These are phyloP conservation scores for Hemibagrus guttatus DNA, from an alignment of 2,797 vertebrate species.

Conservation along the genomic window DNA sequence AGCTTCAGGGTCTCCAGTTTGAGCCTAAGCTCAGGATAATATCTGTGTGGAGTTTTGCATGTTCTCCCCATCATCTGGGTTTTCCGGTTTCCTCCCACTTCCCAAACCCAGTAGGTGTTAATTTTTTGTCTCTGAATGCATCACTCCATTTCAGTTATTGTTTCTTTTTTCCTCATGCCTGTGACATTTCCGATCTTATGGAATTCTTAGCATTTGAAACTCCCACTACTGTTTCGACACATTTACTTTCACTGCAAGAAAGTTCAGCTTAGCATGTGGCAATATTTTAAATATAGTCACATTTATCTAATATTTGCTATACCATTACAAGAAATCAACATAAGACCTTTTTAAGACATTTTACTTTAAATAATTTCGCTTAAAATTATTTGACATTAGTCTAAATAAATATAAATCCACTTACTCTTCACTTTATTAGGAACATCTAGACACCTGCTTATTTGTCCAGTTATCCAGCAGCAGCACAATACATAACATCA, in stretches of 20 bases:
- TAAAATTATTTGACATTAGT: no score
- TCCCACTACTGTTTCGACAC: background rate
- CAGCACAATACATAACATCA: no score
- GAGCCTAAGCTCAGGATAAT: background rate
- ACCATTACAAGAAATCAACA: background rate
- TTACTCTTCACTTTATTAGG: no score
- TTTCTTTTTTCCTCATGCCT: background rate
- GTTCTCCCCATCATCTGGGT: background rate
- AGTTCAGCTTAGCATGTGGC: background rate
- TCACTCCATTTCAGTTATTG: background rate
- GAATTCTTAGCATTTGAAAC: background rate
- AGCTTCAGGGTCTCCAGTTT: background rate
- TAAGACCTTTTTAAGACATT: background rate
- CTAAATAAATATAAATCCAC: no score
- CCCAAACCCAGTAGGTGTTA: background rate
- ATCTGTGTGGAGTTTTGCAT: background rate
- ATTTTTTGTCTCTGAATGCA: background rate
- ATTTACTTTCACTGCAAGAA: background rate
- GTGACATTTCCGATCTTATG: background rate
- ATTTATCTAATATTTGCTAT: background rate
- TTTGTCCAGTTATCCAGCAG: no score
- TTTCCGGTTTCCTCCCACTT: background rate
- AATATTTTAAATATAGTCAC: background rate
- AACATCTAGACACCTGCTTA: no score
- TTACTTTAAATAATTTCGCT: no score